Evolutionary conservation across 2,888 invertebrate genomes (phyloP).

Genomic region (Scaptomyza flava): DNA sequence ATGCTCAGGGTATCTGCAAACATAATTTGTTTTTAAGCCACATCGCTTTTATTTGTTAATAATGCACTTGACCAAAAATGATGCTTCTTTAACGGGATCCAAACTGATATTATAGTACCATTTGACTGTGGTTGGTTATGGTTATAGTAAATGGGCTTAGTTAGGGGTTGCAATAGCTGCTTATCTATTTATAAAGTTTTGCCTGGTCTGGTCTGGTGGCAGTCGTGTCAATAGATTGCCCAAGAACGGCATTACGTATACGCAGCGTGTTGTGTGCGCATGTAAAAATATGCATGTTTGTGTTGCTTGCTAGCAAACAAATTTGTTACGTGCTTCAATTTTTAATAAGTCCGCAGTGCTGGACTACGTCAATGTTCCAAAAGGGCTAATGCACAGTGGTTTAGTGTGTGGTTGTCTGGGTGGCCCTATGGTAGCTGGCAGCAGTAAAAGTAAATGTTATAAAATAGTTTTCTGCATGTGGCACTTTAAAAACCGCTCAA

Average conservation of each 20-base stretch:
- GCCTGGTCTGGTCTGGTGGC: constrained; percentile 4
- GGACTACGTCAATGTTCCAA: constrained; percentile 7
- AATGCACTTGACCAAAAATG: constrained; percentile 39
- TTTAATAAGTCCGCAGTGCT: constrained; percentile 48
- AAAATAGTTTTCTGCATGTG: constrained; percentile 58
- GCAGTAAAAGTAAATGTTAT: constrained; percentile 22
- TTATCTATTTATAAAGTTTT: constrained; percentile 50
- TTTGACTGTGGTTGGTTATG: constrained; percentile 28
- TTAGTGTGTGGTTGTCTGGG: neutral
- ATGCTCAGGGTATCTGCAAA: neutral
- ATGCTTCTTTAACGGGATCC: constrained; percentile 16
- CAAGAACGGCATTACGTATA: constrained; percentile 46
- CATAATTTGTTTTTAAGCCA: no score
- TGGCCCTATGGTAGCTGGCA: constrained; percentile 16
- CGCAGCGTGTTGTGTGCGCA: constrained; percentile 33
- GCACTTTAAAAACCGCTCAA: constrained; percentile 57
- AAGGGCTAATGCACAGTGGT: neutral
- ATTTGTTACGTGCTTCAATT: constrained; percentile 56
- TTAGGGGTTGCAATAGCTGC: constrained; percentile 4
- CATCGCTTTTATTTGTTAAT: constrained; percentile 9
- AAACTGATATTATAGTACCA: constrained; percentile 27
- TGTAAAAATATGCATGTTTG: constrained; percentile 16
- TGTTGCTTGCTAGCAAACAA: constrained; percentile 33
- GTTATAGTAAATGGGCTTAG: constrained; percentile 4
- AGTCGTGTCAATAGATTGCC: constrained; percentile 49